Percentiles rank a stretch among this genome's conserved stretches.
Evolutionary conservation across 2,113 vertebrate genomes (phyloP).

Genomic region (Oreochromis niloticus): DNA sequence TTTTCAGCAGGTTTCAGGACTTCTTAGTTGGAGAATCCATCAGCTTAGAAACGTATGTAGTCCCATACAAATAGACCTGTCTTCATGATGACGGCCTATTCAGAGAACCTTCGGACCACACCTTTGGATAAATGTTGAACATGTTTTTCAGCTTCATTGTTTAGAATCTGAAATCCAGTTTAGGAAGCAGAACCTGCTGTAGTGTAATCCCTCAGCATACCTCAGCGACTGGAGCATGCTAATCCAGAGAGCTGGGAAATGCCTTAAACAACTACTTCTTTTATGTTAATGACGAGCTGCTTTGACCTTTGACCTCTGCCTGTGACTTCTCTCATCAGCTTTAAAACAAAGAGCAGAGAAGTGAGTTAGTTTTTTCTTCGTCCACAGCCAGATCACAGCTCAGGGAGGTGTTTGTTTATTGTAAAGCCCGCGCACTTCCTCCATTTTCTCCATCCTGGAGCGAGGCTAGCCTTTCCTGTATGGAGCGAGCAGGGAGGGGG

Average conservation of each 20-base stretch:
- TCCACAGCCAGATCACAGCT: neutral
- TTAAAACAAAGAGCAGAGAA: neutral
- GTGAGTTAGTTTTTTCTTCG: neutral
- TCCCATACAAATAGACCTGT: neutral
- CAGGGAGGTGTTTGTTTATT: slow-evolving; percentile 31
- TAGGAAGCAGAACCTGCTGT: neutral
- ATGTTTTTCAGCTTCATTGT: neutral
- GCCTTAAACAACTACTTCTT: neutral
- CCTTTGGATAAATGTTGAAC: neutral
- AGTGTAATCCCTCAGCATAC: neutral
- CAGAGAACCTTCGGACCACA: neutral
- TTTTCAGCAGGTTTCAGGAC: neutral
- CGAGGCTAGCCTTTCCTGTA: slow-evolving; percentile 50
- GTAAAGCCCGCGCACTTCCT: slow-evolving; percentile 15
- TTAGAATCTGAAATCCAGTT: neutral
- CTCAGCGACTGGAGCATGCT: neutral
- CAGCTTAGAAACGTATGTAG: neutral
- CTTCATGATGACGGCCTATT: neutral
- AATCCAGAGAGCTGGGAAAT: neutral
- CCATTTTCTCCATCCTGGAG: slow-evolving; percentile 31
- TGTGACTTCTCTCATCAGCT: neutral
- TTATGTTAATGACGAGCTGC: neutral
- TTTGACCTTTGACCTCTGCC: slow-evolving; percentile 6
- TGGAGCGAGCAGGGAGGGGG: neutral
- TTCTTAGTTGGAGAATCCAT: neutral